phyloP scores from a whole-genome alignment of 1,140 invertebrate genomes.

The Asobara japonica region DNA sequence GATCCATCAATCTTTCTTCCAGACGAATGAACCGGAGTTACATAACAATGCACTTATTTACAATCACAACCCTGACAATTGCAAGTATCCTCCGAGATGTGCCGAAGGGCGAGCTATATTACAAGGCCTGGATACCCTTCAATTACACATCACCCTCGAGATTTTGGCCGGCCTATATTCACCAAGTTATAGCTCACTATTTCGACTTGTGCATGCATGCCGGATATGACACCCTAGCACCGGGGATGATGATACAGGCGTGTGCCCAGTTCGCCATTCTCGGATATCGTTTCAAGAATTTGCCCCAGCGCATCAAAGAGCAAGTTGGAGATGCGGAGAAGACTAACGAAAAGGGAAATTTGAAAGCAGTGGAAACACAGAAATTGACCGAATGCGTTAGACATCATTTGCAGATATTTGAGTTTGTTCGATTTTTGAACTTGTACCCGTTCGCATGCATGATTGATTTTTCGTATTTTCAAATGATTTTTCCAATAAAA shows the following conservation, averaged over 20 bases:
- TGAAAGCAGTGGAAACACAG: neutral
- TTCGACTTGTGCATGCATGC: neutral
- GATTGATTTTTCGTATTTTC: too few species aligned
- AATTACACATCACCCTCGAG: neutral
- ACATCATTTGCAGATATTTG: conserved; percentile 23
- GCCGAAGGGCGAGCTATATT: neutral
- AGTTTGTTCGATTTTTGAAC: too few species aligned
- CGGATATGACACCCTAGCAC: conserved; percentile 18
- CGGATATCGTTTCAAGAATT: neutral
- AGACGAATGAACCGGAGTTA: neutral
- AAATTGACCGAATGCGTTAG: conserved; percentile 15
- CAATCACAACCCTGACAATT: neutral
- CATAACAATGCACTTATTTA: neutral
- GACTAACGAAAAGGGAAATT: neutral
- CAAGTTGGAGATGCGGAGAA: neutral
- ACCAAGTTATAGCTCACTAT: neutral
- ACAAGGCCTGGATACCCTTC: conserved; percentile 1
- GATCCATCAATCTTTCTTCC: neutral
- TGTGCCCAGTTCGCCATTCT: conserved; percentile 22
- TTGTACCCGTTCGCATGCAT: too few species aligned
- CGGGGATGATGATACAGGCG: conserved; percentile 14
- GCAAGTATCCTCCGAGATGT: neutral
- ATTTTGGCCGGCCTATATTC: neutral
- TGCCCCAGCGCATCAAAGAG: neutral
- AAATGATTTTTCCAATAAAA: too few species aligned